Base-by-base conservation (phyloP, 2,888 invertebrate genomes). In the Cheilosia urbana region DNA sequence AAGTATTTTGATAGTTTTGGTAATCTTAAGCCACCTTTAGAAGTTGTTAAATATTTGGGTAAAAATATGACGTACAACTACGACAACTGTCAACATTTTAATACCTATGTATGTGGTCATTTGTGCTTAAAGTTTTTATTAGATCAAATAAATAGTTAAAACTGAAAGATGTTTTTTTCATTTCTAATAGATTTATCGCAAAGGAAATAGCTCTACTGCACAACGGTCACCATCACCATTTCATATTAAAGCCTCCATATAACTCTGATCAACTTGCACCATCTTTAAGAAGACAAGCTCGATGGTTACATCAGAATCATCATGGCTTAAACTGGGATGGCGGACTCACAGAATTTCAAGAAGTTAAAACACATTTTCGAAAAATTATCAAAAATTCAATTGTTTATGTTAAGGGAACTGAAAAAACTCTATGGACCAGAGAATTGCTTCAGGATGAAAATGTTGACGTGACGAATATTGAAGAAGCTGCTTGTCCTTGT, bases 1-100 rank as follows among this genome's bases (percentile, higher is more conserved):
- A 81, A 88, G 49, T 92, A 91, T 87, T 92, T 89, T 88, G 91
- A 91, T 81, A 90, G 90, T 72, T 92, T 90, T 80, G 91, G 91
- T 6, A 89, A 91, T 87, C 82, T 91, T 45, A 87, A 84, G 71
- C 91, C 90, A 6, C 89, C 90, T 0, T n/a, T 68, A 49, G 90
- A 91, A 88, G 55, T 90, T 9, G 87, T 89, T 27, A 88, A 87
- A n/a, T 90, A 90, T 69, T 73, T 88, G 27, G 82, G 84, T 47
- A 58, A 55, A 47, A 60, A 87, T 40, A 84, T 88, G 21, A n/a
- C 71, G 34, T 90, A 90, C 63, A 90, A 90, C 87, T 88, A 90
- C 87, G 57, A 83, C 47, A 77, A 80, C 65, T 87, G 87, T 87
- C 90, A 90, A 88, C 69, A 88, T 15, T 89, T 87, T 82, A 85